phyloP scores from a whole-genome alignment of 2,797 vertebrate species.

The Hirundo rustica region DNA sequence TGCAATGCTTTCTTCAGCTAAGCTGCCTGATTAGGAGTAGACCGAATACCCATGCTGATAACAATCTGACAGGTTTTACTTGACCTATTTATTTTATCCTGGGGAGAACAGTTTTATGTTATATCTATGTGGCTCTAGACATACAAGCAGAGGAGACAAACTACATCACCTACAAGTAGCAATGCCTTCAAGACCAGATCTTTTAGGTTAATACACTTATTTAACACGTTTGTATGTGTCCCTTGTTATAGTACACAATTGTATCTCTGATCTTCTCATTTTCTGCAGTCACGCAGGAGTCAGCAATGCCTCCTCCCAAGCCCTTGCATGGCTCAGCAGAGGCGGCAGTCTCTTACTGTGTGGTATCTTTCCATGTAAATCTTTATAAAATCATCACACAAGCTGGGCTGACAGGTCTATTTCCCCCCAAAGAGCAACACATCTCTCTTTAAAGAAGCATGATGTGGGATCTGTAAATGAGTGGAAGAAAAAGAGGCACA shows the following conservation, averaged over 20 bases:
- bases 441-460: not conserved
- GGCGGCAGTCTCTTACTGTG: not conserved
- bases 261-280: not conserved
- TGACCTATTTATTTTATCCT: not conserved
- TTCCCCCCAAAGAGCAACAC: not conserved
- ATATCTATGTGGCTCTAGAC: not conserved
- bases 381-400: not conserved
- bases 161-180: not conserved
- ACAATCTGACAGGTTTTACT: not conserved
- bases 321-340: not conserved
- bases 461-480: not conserved
- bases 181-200: not conserved
- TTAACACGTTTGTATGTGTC: fast-evolving
- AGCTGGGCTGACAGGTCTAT: not conserved
- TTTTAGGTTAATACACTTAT: not conserved
- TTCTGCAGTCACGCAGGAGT: not conserved
- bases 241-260: not conserved
- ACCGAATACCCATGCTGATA: not conserved
- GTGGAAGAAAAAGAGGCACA: not conserved
- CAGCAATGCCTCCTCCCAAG: not conserved
- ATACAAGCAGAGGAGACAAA: not conserved
- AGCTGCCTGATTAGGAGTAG: not conserved
- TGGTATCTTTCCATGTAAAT: not conserved
- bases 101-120: fast-evolving
- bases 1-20: not conserved